Conservation (phyloP, 2,888 invertebrate genomes). For the Pristionchus entomophagus region DNA sequence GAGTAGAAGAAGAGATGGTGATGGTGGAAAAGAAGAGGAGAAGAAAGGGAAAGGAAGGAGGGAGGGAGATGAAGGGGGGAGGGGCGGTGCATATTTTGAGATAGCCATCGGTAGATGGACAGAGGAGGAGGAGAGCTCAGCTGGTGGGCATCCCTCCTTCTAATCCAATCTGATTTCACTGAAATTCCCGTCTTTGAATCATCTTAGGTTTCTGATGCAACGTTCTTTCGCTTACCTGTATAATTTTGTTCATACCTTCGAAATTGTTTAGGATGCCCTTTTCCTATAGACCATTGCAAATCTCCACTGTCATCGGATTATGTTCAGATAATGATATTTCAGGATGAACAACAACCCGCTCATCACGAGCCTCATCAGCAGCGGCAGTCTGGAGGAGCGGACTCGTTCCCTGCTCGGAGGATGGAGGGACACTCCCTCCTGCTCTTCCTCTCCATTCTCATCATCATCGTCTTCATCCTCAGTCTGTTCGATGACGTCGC, state of each 20-base stretch:
- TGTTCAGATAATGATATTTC: background rate
- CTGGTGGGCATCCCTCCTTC: background rate
- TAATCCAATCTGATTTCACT: background rate
- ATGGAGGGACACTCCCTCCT: background rate
- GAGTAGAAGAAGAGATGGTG: background rate
- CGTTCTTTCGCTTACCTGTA: background rate
- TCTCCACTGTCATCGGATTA: too few species aligned
- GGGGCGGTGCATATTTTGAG: slow-evolving; percentile 31
- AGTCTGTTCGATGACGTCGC: background rate
- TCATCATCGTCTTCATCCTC: background rate
- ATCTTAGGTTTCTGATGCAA: too few species aligned
- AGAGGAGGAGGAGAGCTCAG: background rate
- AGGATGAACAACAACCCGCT: too few species aligned
- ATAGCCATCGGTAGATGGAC: background rate
- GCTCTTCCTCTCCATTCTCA: background rate
- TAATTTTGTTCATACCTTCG: too few species aligned
- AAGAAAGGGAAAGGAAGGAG: background rate
- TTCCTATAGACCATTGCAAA: too few species aligned
- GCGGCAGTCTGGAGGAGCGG: background rate
- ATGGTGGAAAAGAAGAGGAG: background rate
- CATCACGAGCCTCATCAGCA: too few species aligned
- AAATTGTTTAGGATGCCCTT: too few species aligned
- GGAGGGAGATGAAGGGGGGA: background rate
- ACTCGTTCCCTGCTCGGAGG: background rate
- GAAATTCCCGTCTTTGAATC: too few species aligned